Conservation (phyloP, 2,888 invertebrate species). For the Empis stercorea region DNA sequence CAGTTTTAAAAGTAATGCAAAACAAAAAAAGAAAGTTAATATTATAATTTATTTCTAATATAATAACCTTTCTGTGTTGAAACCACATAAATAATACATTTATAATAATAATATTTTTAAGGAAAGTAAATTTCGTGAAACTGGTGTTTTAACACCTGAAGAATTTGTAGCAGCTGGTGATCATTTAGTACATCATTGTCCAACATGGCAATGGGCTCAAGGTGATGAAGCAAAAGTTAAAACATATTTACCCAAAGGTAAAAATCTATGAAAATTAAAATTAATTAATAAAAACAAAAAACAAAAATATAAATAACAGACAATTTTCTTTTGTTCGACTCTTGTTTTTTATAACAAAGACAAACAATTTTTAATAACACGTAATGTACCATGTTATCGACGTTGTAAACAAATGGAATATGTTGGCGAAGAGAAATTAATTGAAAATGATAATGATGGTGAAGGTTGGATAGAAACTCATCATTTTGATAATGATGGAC, state of each 20-base stretch:
- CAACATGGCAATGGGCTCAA: slow-evolving; percentile 95
- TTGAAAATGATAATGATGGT: slow-evolving; percentile 74
- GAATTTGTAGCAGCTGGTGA: slow-evolving; percentile 99
- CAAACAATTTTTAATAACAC: slow-evolving; percentile 93
- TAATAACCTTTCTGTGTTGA: no score
- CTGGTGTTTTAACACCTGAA: slow-evolving; percentile 96
- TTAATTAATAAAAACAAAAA: no score
- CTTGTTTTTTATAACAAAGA: slow-evolving; percentile 38
- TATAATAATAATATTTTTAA: slow-evolving; percentile 29
- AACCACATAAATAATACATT: no score
- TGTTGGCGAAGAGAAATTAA: slow-evolving; percentile 65
- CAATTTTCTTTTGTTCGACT: neutral
- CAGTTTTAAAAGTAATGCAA: slow-evolving; percentile 89
- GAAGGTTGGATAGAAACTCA: slow-evolving; percentile 96
- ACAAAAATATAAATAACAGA: no score
- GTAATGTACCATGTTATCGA: slow-evolving; percentile 93
- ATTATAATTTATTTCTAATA: no score
- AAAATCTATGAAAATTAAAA: neutral
- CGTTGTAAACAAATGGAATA: slow-evolving; percentile 70
- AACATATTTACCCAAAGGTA: slow-evolving; percentile 65
- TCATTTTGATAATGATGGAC: slow-evolving; percentile 53
- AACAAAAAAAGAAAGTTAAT: no score
- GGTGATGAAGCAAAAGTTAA: slow-evolving; percentile 85
- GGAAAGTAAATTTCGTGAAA: slow-evolving; percentile 96
- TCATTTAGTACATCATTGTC: slow-evolving; percentile 96